Evolutionary conservation across 2,888 invertebrate genomes (phyloP), one percentile per base, ranked within the genome.

Genomic region (Augochlorella aurata): DNA sequence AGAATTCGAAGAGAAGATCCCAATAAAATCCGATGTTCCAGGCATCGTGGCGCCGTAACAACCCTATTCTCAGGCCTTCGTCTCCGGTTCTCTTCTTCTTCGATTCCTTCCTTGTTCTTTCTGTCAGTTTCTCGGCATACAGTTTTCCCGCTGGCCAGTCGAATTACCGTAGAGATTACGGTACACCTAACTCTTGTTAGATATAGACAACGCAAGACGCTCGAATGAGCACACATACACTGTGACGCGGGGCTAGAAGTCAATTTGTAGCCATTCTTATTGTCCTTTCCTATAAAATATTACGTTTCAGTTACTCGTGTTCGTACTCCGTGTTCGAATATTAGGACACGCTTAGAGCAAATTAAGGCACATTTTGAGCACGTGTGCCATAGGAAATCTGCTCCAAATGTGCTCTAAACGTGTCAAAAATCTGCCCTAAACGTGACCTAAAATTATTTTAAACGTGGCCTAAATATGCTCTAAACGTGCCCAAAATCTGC

Each of bases 31-130:
- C 52, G 79, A 79, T 74, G 83, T 77, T 71, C 69, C 58, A 24
- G 83, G 83, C 85, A 85, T 83, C 85, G 79, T 29, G 16, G 45
- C 82, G 80, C 77, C 85, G 86, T 85, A 78, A 81, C 82, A 71
- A 77, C 58, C 61, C 79, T 73, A 65, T 65, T 66, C 38, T 54
- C 54, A 54, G n/a, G n/a, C 63, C 58, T 58, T 52, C 45, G 24
- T 58, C 54, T 65, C 67, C 45, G 54, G 49, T 65, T 18, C 12
- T 74, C 47, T 29, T 63, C 74, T 52, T 24, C 47, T n/a, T 61
- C 54, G 12, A 29, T 49, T n/a, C 47, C 21, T 18, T 5, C 14
- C n/a, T 47, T 61, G 54, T 67, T 21, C 24, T 52, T 58, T 24
- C 24, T 49, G 67, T 50, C 61, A 44, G 49, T 10, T 65, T 21